A percentile compares a stretch with the other conserved stretches of the same genome.
phyloP scores from a whole-genome alignment of 2,797 vertebrate species.

The Graptemys geographica region DNA sequence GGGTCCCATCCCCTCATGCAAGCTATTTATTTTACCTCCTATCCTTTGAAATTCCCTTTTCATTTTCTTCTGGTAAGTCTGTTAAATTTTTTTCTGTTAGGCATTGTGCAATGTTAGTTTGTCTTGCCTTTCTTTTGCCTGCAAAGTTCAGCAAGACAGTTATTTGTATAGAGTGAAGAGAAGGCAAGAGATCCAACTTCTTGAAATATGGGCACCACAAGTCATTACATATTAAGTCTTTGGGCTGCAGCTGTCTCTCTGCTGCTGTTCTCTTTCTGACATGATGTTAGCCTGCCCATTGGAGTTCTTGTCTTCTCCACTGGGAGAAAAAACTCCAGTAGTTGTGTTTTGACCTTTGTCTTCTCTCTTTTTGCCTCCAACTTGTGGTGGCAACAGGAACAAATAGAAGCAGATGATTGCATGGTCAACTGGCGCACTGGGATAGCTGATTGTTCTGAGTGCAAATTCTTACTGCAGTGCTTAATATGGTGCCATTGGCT shows the following conservation, averaged over 20 bases:
- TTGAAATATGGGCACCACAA: neutral
- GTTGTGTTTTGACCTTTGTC: constrained; percentile 48
- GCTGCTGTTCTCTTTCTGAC: constrained; percentile 51
- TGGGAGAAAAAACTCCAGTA: neutral
- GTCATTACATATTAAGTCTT: constrained; percentile 48
- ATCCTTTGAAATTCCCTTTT: neutral
- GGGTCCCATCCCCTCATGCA: neutral
- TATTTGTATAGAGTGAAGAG: neutral
- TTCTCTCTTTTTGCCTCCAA: constrained; percentile 31
- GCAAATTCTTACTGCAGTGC: neutral
- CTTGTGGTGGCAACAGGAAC: constrained; percentile 15
- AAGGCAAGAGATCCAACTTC: constrained; percentile 8
- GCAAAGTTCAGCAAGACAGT: neutral
- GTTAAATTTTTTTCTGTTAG: neutral
- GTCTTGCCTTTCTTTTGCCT: neutral
- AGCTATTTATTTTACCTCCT: neutral
- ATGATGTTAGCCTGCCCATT: constrained; percentile 13
- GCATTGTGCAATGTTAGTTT: neutral
- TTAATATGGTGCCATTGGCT: neutral
- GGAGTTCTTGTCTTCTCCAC: constrained; percentile 6
- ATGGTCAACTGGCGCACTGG: neutral
- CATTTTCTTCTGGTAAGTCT: neutral
- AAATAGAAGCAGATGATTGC: constrained; percentile 11
- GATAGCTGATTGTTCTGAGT: neutral
- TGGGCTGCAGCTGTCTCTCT: constrained; percentile 52